Evolutionary conservation across 2,113 vertebrate genomes (phyloP).

Genomic region (Dicrurus megarhynchus): DNA sequence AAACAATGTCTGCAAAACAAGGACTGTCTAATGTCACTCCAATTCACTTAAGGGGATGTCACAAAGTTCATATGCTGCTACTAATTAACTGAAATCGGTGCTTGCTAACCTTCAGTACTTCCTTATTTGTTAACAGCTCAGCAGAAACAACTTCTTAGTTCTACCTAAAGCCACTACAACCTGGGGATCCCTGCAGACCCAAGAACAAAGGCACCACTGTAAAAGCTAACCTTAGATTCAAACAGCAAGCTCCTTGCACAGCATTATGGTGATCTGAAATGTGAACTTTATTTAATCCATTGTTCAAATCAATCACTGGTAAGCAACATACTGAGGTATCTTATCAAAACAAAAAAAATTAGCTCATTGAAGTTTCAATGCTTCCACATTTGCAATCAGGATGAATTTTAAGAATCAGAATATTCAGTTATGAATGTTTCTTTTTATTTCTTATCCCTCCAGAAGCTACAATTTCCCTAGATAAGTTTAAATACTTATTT

Average conservation of each 20-base stretch:
- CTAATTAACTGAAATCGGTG: background rate
- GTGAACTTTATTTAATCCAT: slow-evolving; percentile 50
- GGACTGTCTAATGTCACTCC: background rate
- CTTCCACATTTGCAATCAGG: background rate
- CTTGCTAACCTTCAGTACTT: background rate
- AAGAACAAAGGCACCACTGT: slow-evolving; percentile 84
- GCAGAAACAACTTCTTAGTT: background rate
- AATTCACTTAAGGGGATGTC: background rate
- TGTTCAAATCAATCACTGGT: background rate
- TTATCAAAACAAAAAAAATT: background rate
- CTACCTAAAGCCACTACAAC: slow-evolving; percentile 75
- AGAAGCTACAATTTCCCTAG: background rate
- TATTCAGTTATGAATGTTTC: background rate
- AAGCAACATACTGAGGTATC: background rate
- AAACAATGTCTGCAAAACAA: background rate
- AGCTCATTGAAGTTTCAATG: background rate
- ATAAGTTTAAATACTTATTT: background rate
- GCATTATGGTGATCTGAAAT: slow-evolving; percentile 69
- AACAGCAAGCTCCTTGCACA: slow-evolving; percentile 68
- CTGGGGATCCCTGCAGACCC: slow-evolving; percentile 80
- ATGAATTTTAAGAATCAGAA: background rate
- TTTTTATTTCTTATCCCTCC: background rate
- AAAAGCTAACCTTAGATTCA: slow-evolving; percentile 66
- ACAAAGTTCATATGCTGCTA: background rate
- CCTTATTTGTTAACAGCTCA: background rate